Conservation (phyloP, 92 coral and sea anemone genomes). For the Phenganax marumi region DNA sequence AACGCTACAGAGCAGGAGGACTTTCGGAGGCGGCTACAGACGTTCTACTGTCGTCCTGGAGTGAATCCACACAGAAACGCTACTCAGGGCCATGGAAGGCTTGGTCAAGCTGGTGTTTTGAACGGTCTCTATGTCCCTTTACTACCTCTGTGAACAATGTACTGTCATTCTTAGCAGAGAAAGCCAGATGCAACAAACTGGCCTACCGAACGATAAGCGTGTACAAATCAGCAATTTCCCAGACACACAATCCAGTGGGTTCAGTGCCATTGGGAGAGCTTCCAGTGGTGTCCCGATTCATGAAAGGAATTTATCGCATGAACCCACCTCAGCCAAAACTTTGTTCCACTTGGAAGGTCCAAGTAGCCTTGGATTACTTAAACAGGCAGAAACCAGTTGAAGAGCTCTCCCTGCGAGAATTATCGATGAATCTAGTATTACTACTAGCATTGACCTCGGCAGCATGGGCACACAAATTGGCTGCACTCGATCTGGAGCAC, state of each 20-base stretch:
- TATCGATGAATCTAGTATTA: slow-evolving; percentile 37
- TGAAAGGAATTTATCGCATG: slow-evolving; percentile 46
- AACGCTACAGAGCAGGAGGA: slow-evolving; percentile 39
- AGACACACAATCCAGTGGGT: slow-evolving; percentile 46
- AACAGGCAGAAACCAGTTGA: slow-evolving; percentile 23
- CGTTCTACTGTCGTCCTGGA: slow-evolving; percentile 42
- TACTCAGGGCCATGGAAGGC: slow-evolving; percentile 32
- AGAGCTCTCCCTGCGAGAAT: slow-evolving; percentile 31
- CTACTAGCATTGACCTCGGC: slow-evolving; percentile 56
- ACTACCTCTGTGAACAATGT: slow-evolving; percentile 40
- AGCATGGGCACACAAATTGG: slow-evolving; percentile 49
- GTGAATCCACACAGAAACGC: slow-evolving; percentile 46
- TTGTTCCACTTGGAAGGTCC: slow-evolving; percentile 49
- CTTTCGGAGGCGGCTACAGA: slow-evolving; percentile 37
- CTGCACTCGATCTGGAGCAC: slow-evolving; percentile 41
- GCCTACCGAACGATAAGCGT: slow-evolving; percentile 43
- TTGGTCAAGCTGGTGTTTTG: slow-evolving; percentile 44
- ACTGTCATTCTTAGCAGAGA: slow-evolving; percentile 35
- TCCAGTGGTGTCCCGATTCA: slow-evolving; percentile 51
- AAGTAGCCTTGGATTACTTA: slow-evolving; percentile 2
- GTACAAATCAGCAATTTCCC: slow-evolving; percentile 48
- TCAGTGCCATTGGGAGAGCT: slow-evolving; percentile 37
- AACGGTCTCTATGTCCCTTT: slow-evolving; percentile 41
- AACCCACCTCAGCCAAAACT: slow-evolving; percentile 44
- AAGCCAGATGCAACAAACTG: not conserved